Evolutionary conservation across 2,797 vertebrate genomes (phyloP).

Genomic region (Gouania willdenowi): DNA sequence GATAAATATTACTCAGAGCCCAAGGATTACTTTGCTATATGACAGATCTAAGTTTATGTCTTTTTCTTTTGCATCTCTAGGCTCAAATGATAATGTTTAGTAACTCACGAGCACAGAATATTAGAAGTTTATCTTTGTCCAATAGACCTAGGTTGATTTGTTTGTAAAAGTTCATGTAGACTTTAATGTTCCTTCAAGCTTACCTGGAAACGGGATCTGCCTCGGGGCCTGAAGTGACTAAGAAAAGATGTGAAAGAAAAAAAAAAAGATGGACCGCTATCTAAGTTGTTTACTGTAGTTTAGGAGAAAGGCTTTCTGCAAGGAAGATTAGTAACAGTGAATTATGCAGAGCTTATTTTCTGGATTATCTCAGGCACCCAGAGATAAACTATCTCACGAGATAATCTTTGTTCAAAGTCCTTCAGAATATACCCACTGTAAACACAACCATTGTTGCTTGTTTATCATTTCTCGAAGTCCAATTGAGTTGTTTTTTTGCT

Average conservation of each 20-base stretch:
- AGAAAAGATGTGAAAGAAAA: constrained; percentile 44
- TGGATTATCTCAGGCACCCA: constrained; percentile 72
- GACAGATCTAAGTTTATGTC: no score
- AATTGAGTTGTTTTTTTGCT: constrained; percentile 35
- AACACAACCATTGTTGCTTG: constrained; percentile 62
- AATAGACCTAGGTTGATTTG: neutral
- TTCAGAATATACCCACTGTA: constrained; percentile 61
- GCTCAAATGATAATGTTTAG: neutral
- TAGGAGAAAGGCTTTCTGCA: constrained; percentile 62
- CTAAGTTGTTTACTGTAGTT: constrained; percentile 70
- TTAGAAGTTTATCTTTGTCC: constrained; percentile 3
- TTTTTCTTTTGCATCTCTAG: no score
- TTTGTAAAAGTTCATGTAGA: constrained; percentile 44
- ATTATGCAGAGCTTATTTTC: constrained; percentile 81
- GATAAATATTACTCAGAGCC: no score
- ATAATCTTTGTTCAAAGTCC: constrained; percentile 72
- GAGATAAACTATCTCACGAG: constrained; percentile 69
- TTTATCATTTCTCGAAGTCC: constrained; percentile 62
- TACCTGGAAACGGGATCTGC: constrained; percentile 54
- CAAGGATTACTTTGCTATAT: no score
- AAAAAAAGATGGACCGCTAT: constrained; percentile 43
- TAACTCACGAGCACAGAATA: neutral
- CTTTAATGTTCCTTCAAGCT: constrained; percentile 26
- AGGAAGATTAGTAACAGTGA: constrained; percentile 80
- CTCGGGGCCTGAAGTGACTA: constrained; percentile 47